A percentile compares a stretch with the other conserved stretches of the same genome.
These are phyloP conservation scores for Agelastica alni DNA, from an alignment of 2,888 invertebrate species.

Conservation along the genomic window DNA sequence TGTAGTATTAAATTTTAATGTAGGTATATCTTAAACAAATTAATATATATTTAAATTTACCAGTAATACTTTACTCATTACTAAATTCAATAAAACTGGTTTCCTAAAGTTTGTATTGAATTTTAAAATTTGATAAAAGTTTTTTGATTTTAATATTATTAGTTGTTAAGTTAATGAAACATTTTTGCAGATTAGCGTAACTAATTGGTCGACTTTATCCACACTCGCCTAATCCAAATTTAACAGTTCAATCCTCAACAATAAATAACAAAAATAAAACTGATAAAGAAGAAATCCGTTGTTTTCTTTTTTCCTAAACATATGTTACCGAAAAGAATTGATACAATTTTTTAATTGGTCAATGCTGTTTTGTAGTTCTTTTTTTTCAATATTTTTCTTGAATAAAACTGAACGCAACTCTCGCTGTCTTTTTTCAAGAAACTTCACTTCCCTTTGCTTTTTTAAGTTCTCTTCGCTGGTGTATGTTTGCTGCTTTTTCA, in stretches of 20 bases:
- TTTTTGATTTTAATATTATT: no score
- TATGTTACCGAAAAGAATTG: slow-evolving; percentile 53
- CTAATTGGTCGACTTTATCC: not conserved
- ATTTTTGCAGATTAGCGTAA: not conserved
- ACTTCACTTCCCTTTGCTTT: slow-evolving; percentile 58
- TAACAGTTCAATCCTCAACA: slow-evolving; percentile 15
- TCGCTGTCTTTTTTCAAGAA: slow-evolving; percentile 48
- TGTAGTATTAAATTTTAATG: no score
- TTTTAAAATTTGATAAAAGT: no score
- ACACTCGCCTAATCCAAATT: not conserved
- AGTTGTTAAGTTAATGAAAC: not conserved
- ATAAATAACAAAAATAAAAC: slow-evolving; percentile 29
- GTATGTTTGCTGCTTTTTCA: slow-evolving; percentile 58
- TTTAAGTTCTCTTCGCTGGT: slow-evolving; percentile 60
- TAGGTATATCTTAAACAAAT: no score
- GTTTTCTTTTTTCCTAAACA: slow-evolving; percentile 20
- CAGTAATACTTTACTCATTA: no score
- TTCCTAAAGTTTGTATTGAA: no score
- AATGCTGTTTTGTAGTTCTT: slow-evolving; percentile 48
- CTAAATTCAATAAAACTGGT: no score
- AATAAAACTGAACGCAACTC: slow-evolving; percentile 49
- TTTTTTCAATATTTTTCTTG: slow-evolving; percentile 48
- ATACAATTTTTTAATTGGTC: slow-evolving; percentile 52
- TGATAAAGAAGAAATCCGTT: slow-evolving; percentile 26
- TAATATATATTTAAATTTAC: no score